phyloP scores from a whole-genome alignment of 1,140 invertebrate genomes.

The Drosophila bipectinata region DNA sequence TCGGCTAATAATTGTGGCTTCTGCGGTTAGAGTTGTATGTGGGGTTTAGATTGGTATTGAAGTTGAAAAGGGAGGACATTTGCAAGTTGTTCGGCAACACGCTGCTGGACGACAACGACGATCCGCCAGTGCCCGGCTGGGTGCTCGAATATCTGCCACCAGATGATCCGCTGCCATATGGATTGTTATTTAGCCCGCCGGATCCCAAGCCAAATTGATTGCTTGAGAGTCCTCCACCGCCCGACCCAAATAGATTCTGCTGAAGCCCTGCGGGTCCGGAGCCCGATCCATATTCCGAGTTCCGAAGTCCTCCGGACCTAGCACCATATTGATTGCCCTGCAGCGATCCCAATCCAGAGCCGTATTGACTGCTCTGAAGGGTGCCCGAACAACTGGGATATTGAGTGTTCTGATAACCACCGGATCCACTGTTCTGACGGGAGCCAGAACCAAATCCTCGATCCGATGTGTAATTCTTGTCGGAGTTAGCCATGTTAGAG shows the following conservation, averaged over 20 bases:
- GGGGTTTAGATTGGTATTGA: slow-evolving; percentile 30
- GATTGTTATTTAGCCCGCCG: slow-evolving; percentile 14
- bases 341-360: slow-evolving; percentile 18
- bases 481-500: slow-evolving; percentile 28
- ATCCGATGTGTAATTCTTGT: background rate
- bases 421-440: background rate
- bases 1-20: slow-evolving; percentile 12
- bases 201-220: slow-evolving; percentile 7
- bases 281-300: background rate
- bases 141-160: slow-evolving; percentile 1
- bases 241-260: background rate
- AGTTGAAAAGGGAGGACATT: slow-evolving; percentile 21
- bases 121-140: background rate
- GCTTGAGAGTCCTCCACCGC: background rate
- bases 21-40: slow-evolving; percentile 23
- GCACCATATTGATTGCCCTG: slow-evolving; percentile 1
- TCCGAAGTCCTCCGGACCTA: slow-evolving; percentile 1
- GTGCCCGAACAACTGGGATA: background rate
- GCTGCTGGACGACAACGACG: slow-evolving; percentile 3
- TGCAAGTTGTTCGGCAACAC: slow-evolving; percentile 10
- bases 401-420: background rate
- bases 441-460: background rate
- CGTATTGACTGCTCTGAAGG: background rate
- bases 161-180: slow-evolving; percentile 4
- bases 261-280: background rate